Evolutionary conservation across 2,888 invertebrate genomes (phyloP).

Genomic region (Oscheius sp.): DNA sequence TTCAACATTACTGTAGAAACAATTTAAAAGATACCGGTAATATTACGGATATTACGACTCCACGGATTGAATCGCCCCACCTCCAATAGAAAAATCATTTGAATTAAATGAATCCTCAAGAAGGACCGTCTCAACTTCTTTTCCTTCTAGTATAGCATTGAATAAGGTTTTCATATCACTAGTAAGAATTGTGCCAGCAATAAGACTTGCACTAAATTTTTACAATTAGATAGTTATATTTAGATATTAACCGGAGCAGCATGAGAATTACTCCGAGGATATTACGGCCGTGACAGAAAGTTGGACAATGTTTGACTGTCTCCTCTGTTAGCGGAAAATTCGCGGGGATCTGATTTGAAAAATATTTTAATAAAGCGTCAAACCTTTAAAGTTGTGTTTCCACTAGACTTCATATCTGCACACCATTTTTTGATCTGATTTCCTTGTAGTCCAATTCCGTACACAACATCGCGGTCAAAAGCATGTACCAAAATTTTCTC

Average conservation of each 20-base stretch:
- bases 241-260: conserved; percentile 35
- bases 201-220: conserved; percentile 35
- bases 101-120: neutral
- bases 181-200: conserved; percentile 32
- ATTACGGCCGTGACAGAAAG: conserved; percentile 44
- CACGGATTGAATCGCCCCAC: conserved; percentile 5
- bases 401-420: conserved; percentile 34
- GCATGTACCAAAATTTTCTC: conserved; percentile 52
- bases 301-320: conserved; percentile 39
- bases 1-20: too few species aligned
- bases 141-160: conserved; percentile 11
- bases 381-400: conserved; percentile 24
- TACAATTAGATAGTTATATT: neutral
- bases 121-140: neutral
- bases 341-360: conserved; percentile 31
- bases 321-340: conserved; percentile 40
- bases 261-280: conserved; percentile 54
- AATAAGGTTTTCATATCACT: conserved; percentile 40
- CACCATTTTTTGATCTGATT: conserved; percentile 41
- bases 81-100: conserved; percentile 21
- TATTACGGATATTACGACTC: neutral
- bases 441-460: conserved; percentile 39
- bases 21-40: neutral
- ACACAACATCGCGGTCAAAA: conserved; percentile 45
- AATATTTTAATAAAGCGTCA: neutral